phyloP scores from a whole-genome alignment of 2,797 vertebrate genomes.

The Mormyrops attenuatus region DNA sequence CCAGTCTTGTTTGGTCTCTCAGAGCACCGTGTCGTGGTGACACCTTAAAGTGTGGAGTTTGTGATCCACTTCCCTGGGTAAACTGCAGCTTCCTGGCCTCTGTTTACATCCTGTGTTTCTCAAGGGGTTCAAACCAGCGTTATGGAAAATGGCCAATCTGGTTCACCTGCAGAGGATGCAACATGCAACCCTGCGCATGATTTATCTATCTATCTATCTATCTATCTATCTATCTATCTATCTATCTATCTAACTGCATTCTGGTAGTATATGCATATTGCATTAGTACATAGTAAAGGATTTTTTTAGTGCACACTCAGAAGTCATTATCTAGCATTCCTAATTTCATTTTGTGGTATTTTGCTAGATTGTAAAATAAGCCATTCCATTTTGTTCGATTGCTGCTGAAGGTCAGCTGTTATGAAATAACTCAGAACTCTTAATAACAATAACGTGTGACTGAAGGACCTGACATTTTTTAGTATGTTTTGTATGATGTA shows the following conservation, averaged over 20 bases:
- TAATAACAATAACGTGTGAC: not conserved
- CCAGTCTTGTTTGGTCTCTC: slow-evolving; percentile 25
- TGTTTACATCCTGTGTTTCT: slow-evolving; percentile 18
- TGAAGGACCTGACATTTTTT: not conserved
- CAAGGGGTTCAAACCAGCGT: not conserved
- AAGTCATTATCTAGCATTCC: not conserved
- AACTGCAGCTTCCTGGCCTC: not conserved
- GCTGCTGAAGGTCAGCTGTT: not conserved
- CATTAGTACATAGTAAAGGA: not conserved
- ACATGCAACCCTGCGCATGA: too few species aligned
- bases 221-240: too few species aligned
- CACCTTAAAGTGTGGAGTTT: slow-evolving; percentile 21
- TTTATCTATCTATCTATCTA: not conserved
- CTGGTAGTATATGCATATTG: not conserved
- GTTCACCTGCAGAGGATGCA: not conserved
- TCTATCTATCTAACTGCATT: too few species aligned
- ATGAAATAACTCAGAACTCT: not conserved
- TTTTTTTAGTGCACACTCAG: not conserved
- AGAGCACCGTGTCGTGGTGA: slow-evolving; percentile 34
- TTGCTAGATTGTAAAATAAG: not conserved
- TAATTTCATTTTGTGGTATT: not conserved
- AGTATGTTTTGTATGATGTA: not conserved
- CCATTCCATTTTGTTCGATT: not conserved
- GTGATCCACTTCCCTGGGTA: slow-evolving; percentile 17
- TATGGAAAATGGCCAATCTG: slow-evolving; percentile 1